phyloP scores from a whole-genome alignment of 2,797 vertebrate genomes.

The Muscicapa striata region DNA sequence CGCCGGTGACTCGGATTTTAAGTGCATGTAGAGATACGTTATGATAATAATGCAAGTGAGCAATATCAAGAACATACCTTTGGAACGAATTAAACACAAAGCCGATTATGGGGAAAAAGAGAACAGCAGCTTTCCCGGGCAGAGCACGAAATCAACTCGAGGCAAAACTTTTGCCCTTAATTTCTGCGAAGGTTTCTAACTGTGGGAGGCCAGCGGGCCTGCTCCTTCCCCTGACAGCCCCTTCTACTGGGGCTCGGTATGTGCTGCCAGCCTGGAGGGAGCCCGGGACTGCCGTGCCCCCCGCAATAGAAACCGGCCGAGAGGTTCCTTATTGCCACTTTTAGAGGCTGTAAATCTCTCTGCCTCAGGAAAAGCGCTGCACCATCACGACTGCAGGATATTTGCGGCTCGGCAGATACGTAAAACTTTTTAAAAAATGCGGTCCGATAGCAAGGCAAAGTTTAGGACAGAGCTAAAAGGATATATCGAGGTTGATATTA shows the following conservation, averaged over 20 bases:
- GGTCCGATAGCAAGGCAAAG: not conserved
- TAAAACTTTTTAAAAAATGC: not conserved
- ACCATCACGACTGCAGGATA: not conserved
- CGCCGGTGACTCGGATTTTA: constrained; percentile 27
- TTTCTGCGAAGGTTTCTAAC: not conserved
- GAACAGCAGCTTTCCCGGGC: constrained; percentile 26
- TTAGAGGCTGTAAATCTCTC: not conserved
- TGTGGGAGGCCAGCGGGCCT: not conserved
- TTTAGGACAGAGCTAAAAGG: not conserved
- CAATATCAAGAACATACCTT: constrained; percentile 64
- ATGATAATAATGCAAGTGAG: constrained; percentile 62
- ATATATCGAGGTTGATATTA: not conserved
- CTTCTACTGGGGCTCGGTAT: not conserved
- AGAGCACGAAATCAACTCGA: not conserved
- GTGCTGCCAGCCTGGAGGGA: not conserved
- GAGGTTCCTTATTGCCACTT: not conserved
- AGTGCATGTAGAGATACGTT: constrained; percentile 40
- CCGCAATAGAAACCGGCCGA: not conserved
- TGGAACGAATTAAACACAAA: constrained; percentile 65
- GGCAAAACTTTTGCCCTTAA: constrained; percentile 18
- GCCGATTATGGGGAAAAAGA: constrained; percentile 40
- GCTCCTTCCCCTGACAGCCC: not conserved
- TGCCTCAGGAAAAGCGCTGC: not conserved
- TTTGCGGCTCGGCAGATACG: not conserved
- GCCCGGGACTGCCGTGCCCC: not conserved